Conservation (phyloP, 2,113 vertebrate genomes). For the Alaudala cheleensis region DNA sequence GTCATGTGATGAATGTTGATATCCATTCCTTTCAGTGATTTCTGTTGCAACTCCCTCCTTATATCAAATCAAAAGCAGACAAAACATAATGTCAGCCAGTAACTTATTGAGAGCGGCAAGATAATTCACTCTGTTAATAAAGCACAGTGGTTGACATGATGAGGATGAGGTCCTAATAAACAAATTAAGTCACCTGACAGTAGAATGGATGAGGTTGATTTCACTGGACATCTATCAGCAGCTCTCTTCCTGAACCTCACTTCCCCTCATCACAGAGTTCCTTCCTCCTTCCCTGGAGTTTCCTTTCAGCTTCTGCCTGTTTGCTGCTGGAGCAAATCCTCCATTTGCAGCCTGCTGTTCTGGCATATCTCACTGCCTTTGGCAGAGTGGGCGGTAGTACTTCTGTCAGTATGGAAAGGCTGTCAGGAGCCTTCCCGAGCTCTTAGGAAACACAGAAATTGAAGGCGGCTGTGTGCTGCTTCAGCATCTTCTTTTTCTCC, state of each 20-base stretch:
- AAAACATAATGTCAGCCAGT: background rate
- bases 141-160: background rate
- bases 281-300: background rate
- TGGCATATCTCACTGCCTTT: background rate
- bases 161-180: background rate
- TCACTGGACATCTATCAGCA: background rate
- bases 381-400: accelerated
- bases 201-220: background rate
- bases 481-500: background rate
- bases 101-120: background rate
- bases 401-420: background rate
- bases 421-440: background rate
- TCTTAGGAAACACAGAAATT: background rate
- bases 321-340: background rate
- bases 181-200: background rate
- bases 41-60: background rate
- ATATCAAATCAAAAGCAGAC: background rate
- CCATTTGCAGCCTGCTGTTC: background rate
- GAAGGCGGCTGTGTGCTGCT: background rate
- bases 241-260: background rate
- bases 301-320: background rate
- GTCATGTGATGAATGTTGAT: background rate
- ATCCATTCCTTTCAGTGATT: background rate
- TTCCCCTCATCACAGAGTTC: background rate
- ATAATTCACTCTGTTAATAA: background rate